These are phyloP conservation scores for Cactoblastis cactorum DNA, from an alignment of 2,888 invertebrate species.

Conservation along the genomic window DNA sequence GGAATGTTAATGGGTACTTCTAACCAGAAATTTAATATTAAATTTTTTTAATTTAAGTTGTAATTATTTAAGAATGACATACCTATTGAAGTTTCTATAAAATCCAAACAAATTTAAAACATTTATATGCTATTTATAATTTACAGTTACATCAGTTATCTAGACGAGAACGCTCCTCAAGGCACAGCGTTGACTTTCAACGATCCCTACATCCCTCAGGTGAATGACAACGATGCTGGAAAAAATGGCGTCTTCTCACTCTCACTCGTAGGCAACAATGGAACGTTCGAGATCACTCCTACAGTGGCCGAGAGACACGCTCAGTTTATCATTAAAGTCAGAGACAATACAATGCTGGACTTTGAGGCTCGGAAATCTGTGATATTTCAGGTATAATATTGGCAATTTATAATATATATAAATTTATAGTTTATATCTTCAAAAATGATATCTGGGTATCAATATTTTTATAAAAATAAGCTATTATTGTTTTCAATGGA, in stretches of 20 bases:
- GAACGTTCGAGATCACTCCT: conserved; percentile 93
- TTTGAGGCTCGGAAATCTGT: conserved; percentile 89
- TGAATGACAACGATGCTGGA: conserved; percentile 88
- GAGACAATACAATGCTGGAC: conserved; percentile 89
- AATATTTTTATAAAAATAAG: too few relatives aligned
- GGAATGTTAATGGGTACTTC: too few relatives aligned
- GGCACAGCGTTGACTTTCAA: conserved; percentile 86
- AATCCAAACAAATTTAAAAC: too few relatives aligned
- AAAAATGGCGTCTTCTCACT: conserved; percentile 91
- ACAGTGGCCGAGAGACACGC: conserved; percentile 88
- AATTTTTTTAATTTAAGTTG: background rate
- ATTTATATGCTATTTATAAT: background rate
- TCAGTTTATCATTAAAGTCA: conserved; percentile 89
- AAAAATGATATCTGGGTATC: too few relatives aligned
- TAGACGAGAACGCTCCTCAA: conserved; percentile 90
- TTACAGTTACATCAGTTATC: conserved; percentile 85
- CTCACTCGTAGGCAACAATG: conserved; percentile 87
- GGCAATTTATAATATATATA: too few relatives aligned
- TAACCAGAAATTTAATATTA: too few relatives aligned
- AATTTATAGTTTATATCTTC: too few relatives aligned
- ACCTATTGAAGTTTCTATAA: background rate
- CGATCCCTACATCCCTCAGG: conserved; percentile 85
- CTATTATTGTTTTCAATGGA: too few relatives aligned
- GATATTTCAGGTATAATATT: conserved; percentile 85
- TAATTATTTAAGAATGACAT: background rate